These are phyloP conservation scores for Vulpes vulpes DNA, from an alignment of 2,113 vertebrate genomes.

Conservation along the genomic window DNA sequence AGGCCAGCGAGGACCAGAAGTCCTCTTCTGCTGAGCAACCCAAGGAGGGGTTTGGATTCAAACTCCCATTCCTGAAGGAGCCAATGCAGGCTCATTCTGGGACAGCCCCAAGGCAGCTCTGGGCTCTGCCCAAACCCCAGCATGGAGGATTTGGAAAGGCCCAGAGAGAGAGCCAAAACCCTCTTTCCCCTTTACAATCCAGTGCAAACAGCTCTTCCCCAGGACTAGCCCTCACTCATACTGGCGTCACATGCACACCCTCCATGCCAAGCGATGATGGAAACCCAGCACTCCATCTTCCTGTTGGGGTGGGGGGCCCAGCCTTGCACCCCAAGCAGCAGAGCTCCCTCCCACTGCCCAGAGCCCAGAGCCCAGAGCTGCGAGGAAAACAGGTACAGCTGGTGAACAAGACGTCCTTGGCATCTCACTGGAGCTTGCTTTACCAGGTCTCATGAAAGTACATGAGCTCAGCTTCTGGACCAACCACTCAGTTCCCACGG, in stretches of 20 bases:
- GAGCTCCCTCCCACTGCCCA: not conserved
- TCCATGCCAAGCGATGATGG: not conserved
- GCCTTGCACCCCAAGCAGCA: accelerated
- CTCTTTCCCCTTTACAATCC: not conserved
- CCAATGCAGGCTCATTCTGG: not conserved
- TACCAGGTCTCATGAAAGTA: conserved; percentile 45
- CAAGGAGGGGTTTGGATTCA: not conserved
- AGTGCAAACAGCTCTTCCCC: not conserved
- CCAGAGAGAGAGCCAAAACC: not conserved
- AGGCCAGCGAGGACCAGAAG: not conserved
- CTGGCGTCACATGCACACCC: not conserved
- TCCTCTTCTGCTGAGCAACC: not conserved
- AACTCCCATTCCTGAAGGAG: not conserved
- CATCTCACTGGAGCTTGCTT: not conserved
- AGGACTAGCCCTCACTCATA: not conserved
- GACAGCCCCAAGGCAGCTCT: not conserved
- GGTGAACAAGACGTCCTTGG: conserved; percentile 72
- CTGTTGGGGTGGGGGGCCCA: not conserved
- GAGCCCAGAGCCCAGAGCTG: not conserved
- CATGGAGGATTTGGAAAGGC: not conserved
- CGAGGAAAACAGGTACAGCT: not conserved
- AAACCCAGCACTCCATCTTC: not conserved
- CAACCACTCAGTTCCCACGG: conserved; percentile 30
- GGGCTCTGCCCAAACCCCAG: conserved; percentile 35
- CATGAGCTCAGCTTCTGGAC: not conserved